These are phyloP conservation scores for Scaptomyza montana DNA, from an alignment of 1,140 invertebrate genomes.

Conservation along the genomic window DNA sequence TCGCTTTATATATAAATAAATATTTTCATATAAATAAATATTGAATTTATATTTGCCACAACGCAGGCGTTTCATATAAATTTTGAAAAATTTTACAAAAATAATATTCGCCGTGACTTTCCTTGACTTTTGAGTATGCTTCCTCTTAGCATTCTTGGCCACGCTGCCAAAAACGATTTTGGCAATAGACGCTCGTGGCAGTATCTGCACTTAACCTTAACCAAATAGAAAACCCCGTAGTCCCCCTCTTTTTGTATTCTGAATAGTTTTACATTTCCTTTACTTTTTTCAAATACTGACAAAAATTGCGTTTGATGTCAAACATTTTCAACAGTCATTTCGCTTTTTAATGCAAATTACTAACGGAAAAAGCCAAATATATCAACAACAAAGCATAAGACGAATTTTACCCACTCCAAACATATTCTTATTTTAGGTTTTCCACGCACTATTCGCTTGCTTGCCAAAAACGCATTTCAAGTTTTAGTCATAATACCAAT, in stretches of 20 bases:
- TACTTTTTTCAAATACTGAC: constrained; percentile 12
- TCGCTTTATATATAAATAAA: neutral
- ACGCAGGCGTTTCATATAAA: constrained; percentile 52
- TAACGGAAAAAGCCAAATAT: constrained; percentile 39
- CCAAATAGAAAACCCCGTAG: constrained; percentile 1
- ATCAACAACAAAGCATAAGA: constrained; percentile 27
- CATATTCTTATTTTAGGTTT: constrained; percentile 24
- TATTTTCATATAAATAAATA: constrained; percentile 4
- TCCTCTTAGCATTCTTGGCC: constrained; percentile 26
- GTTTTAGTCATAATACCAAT: constrained; percentile 26
- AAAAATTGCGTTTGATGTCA: constrained; percentile 56
- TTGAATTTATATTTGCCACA: constrained; percentile 7
- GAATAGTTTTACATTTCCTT: constrained; percentile 17
- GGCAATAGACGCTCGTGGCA: constrained; percentile 24
- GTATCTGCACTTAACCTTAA: constrained; percentile 51
- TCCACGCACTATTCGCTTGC: constrained; percentile 12
- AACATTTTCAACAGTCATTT: constrained; percentile 22
- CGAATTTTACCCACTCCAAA: neutral
- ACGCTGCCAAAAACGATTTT: constrained; percentile 47
- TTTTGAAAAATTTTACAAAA: constrained; percentile 71
- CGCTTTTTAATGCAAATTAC: constrained; percentile 59
- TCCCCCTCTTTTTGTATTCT: neutral
- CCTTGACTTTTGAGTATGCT: constrained; percentile 24
- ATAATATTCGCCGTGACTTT: neutral
- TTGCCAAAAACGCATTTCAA: constrained; percentile 41